Conservation (phyloP, 2,888 invertebrate species). For the Sepioteuthis lessoniana region DNA sequence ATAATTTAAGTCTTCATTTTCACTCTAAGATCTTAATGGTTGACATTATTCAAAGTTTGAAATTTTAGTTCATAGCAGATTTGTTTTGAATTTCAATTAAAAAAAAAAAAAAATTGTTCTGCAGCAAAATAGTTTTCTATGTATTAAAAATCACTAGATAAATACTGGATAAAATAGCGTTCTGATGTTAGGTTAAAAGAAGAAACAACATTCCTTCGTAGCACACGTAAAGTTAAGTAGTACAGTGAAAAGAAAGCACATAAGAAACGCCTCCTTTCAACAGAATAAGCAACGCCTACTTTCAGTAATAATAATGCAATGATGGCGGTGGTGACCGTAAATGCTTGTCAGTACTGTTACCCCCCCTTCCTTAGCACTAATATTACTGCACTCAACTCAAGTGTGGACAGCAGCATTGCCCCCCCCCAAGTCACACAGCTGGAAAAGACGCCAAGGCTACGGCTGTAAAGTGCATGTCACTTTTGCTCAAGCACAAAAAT, state of each 20-base stretch:
- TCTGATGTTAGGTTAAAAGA: not conserved
- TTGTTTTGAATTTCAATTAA: too few relatives aligned
- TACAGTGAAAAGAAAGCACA: not conserved
- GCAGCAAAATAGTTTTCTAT: not conserved
- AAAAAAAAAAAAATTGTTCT: not conserved
- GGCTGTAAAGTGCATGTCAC: not conserved
- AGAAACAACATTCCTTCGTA: not conserved
- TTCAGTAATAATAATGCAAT: not conserved
- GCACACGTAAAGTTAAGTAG: not conserved
- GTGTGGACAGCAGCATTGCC: conserved; percentile 33
- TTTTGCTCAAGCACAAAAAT: not conserved
- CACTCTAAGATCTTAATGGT: too few relatives aligned
- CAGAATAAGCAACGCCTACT: conserved; percentile 33
- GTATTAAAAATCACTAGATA: not conserved
- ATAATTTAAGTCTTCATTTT: too few relatives aligned
- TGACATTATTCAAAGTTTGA: too few relatives aligned
- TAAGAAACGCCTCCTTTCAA: conserved; percentile 33
- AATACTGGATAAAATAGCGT: not conserved
- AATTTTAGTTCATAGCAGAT: too few relatives aligned
- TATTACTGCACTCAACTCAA: not conserved
- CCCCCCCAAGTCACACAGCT: conserved; percentile 33
- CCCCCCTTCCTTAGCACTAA: conserved; percentile 14
- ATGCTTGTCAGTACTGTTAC: not conserved
- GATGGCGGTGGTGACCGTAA: not conserved
- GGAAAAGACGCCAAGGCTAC: conserved; percentile 5